phyloP scores from a whole-genome alignment of 2,113 vertebrate genomes.

The Rhineura floridana region DNA sequence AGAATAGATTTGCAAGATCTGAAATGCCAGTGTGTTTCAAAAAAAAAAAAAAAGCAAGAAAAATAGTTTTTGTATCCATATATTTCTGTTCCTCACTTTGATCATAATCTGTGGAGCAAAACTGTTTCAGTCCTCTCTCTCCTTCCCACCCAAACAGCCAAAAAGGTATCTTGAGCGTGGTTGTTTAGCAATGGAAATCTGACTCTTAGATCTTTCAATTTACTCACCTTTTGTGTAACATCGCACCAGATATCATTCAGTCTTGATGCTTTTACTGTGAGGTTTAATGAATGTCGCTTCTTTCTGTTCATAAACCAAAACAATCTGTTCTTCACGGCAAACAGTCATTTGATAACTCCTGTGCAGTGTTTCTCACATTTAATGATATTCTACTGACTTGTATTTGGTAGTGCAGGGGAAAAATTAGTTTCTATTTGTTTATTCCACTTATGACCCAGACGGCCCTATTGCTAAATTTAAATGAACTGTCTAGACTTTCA shows the following conservation, averaged over 20 bases:
- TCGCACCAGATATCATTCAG: neutral
- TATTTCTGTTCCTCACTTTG: neutral
- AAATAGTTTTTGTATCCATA: neutral
- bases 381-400: slow-evolving; percentile 13
- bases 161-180: neutral
- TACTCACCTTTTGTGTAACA: neutral
- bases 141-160: neutral
- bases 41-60: no score
- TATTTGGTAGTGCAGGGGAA: neutral
- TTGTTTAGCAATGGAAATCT: neutral
- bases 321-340: neutral
- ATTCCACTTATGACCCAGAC: slow-evolving; percentile 33
- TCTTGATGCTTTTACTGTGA: neutral
- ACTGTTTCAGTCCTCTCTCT: neutral
- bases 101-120: neutral
- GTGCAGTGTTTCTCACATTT: neutral
- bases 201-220: no score
- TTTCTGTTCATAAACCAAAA: neutral
- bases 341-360: neutral
- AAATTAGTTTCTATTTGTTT: slow-evolving; percentile 26
- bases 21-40: neutral
- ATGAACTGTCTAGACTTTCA: slow-evolving; percentile 38
- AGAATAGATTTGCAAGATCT: neutral
- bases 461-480: slow-evolving; percentile 37
- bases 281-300: neutral